Evolutionary conservation across 2,113 vertebrate genomes (phyloP).

Genomic region (Pedionomus torquatus): DNA sequence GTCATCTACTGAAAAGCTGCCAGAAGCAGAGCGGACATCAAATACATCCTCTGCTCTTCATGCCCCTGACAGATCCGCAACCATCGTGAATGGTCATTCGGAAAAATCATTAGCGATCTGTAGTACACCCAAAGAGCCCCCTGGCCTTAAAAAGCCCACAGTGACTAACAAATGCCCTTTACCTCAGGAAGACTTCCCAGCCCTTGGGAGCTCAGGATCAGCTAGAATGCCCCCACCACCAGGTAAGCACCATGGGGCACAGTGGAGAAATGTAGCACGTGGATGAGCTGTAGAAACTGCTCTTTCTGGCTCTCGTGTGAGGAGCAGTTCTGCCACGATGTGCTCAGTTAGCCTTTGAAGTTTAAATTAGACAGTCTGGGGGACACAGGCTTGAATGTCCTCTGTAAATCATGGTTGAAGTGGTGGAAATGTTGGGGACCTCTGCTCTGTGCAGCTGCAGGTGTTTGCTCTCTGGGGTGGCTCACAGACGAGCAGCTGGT

Average conservation of each 20-base stretch:
- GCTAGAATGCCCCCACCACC: constrained; percentile 93
- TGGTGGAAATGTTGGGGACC: not conserved
- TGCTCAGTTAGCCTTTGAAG: not conserved
- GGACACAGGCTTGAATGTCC: not conserved
- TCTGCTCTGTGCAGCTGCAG: not conserved
- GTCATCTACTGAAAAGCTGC: constrained; percentile 75
- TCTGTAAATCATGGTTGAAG: not conserved
- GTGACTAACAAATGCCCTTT: constrained; percentile 65
- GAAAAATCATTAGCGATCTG: constrained; percentile 68
- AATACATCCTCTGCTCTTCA: not conserved
- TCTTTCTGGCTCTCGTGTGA: rapidly evolving
- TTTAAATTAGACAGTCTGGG: not conserved
- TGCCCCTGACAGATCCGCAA: not conserved
- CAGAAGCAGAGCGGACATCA: constrained; percentile 68
- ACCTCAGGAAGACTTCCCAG: constrained; percentile 92
- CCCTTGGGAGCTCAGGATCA: constrained; percentile 78
- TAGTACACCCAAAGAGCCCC: constrained; percentile 68
- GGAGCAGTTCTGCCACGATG: not conserved
- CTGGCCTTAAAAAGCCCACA: constrained; percentile 72
- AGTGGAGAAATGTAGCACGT: rapidly evolving
- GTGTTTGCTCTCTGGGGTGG: not conserved
- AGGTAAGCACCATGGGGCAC: constrained; percentile 70
- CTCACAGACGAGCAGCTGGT: not conserved
- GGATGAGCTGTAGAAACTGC: not conserved
- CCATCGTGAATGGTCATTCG: constrained; percentile 78